phyloP scores from a whole-genome alignment of 2,888 invertebrate genomes.

The Encarsia formosa region DNA sequence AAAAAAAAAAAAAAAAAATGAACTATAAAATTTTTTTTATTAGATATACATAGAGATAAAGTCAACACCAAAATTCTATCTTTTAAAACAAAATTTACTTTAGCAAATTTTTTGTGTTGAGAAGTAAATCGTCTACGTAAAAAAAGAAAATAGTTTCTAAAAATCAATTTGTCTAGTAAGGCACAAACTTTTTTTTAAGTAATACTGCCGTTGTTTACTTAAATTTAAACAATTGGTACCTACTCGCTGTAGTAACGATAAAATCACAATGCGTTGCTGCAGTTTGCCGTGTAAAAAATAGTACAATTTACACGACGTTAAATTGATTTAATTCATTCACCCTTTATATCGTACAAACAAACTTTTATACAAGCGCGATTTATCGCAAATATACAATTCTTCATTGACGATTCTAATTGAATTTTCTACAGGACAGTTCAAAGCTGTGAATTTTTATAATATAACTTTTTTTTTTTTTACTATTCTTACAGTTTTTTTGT shows the following conservation, averaged over 20 bases:
- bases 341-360: not conserved
- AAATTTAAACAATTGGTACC: constrained; percentile 11
- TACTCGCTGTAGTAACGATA: constrained; percentile 9
- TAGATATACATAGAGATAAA: too few species aligned
- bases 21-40: too few species aligned
- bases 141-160: not conserved
- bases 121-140: constrained; percentile 1
- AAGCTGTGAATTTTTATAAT: too few species aligned
- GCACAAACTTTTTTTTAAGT: constrained; percentile 26
- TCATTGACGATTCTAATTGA: not conserved
- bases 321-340: constrained; percentile 10
- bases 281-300: not conserved
- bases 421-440: not conserved
- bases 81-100: not conserved
- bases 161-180: constrained; percentile 24
- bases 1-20: too few species aligned
- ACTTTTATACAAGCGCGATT: not conserved
- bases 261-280: constrained; percentile 8
- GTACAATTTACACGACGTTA: constrained; percentile 10
- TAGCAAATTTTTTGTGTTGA: not conserved
- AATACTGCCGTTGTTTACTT: constrained; percentile 22
- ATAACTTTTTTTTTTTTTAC: too few species aligned
- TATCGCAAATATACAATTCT: not conserved
- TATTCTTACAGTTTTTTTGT: too few species aligned
- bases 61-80: not conserved